Percentiles rank a stretch among this genome's conserved stretches.
Conservation (phyloP, 2,113 vertebrate species). For the Maccullochella peelii region DNA sequence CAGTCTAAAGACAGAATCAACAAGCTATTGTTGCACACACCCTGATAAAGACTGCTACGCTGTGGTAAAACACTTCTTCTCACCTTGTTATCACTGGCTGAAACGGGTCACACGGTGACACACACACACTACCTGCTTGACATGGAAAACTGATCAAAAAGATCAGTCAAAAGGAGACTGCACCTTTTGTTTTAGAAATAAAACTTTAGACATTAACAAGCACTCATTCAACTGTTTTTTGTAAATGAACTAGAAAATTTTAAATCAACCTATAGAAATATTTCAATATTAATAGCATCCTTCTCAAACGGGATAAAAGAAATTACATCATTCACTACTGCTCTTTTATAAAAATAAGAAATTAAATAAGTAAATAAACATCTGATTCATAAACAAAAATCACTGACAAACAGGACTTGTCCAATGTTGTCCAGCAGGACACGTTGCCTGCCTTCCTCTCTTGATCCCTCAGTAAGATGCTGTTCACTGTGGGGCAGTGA, state of each 20-base stretch:
- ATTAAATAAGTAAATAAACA: background rate
- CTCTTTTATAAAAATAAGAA: background rate
- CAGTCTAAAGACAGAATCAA: background rate
- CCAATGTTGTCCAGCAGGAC: background rate
- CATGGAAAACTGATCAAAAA: conserved; percentile 5
- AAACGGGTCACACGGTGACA: background rate
- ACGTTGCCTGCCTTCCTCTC: background rate
- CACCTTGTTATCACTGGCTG: background rate
- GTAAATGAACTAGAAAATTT: no score
- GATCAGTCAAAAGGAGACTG: background rate
- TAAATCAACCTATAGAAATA: background rate
- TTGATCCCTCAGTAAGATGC: background rate
- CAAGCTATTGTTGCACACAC: background rate
- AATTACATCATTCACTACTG: no score
- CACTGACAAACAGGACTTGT: conserved; percentile 1
- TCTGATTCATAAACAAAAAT: background rate
- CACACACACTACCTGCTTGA: background rate
- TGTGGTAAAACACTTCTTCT: background rate
- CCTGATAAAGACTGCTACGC: conserved; percentile 3
- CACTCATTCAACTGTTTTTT: background rate
- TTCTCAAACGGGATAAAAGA: background rate
- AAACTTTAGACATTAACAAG: background rate
- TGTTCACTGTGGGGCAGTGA: background rate
- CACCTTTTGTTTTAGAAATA: background rate
- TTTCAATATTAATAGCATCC: background rate